A percentile compares a stretch with the other conserved stretches of the same genome.
These are phyloP conservation scores for Anguilla obscura DNA, from an alignment of 2,797 vertebrate species.

Conservation along the genomic window DNA sequence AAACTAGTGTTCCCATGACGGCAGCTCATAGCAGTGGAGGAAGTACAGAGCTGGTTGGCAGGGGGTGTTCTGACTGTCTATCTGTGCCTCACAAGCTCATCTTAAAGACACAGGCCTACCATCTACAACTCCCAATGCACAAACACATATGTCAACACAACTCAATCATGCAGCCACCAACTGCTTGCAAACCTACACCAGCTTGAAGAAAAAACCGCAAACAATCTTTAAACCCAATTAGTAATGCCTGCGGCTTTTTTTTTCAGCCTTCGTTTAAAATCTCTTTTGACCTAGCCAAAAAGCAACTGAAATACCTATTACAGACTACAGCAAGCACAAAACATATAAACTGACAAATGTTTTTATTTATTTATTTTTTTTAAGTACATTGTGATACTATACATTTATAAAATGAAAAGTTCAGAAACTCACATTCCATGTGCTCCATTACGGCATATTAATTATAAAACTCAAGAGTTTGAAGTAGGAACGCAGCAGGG, in stretches of 20 bases:
- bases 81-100: slow-evolving; percentile 1
- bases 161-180: not conserved
- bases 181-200: not conserved
- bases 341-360: not conserved
- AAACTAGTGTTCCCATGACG: slow-evolving; percentile 37
- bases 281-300: not conserved
- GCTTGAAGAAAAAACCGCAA: not conserved
- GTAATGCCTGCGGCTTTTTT: not conserved
- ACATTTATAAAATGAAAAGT: not conserved
- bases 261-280: not conserved
- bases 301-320: not conserved
- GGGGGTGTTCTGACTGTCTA: slow-evolving; percentile 10
- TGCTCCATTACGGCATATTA: not conserved
- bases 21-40: slow-evolving; percentile 43
- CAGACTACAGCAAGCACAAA: not conserved
- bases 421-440: not conserved
- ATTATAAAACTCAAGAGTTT: not conserved
- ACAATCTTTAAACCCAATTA: not conserved
- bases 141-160: not conserved
- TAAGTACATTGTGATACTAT: too few relatives aligned
- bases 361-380: too few relatives aligned
- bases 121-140: not conserved
- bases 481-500: not conserved
- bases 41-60: slow-evolving; percentile 47
- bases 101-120: slow-evolving; percentile 43